Conservation (phyloP, 2,888 invertebrate genomes). For the Monochamus alternatus region DNA sequence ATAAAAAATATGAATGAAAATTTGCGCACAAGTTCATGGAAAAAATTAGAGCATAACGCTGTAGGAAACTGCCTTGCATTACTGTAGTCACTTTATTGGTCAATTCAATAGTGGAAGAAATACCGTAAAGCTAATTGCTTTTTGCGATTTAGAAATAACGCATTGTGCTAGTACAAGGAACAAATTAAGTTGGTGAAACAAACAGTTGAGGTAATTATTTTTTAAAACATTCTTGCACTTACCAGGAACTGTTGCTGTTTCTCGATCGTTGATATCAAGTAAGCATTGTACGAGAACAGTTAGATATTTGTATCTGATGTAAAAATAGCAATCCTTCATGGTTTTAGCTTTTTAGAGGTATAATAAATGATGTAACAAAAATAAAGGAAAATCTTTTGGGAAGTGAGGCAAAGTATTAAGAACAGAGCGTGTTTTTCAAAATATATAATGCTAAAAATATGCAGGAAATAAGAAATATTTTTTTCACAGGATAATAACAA, state of each 20-base stretch:
- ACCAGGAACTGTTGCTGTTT: neutral
- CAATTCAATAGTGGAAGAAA: slow-evolving; percentile 18
- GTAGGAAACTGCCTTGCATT: slow-evolving; percentile 10
- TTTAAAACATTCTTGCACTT: neutral
- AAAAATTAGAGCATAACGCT: slow-evolving; percentile 29
- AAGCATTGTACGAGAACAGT: no score
- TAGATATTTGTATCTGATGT: no score
- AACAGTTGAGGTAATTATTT: neutral
- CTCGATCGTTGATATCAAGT: neutral
- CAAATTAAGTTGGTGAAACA: slow-evolving; percentile 3
- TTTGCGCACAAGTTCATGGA: neutral
- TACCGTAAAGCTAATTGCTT: slow-evolving; percentile 13
- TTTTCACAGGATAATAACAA: no score
- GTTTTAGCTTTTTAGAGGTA: no score
- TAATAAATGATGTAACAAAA: no score
- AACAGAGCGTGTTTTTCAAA: no score
- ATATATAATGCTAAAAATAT: no score
- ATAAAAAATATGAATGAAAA: slow-evolving; percentile 24
- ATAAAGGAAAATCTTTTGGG: no score
- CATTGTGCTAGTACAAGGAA: slow-evolving; percentile 16
- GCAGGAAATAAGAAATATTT: no score
- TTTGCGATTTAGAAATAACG: slow-evolving; percentile 16
- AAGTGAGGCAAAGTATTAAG: no score
- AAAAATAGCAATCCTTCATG: no score
- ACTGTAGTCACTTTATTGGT: slow-evolving; percentile 8